A percentile compares a stretch with the other conserved stretches of the same genome.
Evolutionary conservation across 2,888 invertebrate genomes (phyloP).

Genomic region (Meteorus cinctellus): DNA sequence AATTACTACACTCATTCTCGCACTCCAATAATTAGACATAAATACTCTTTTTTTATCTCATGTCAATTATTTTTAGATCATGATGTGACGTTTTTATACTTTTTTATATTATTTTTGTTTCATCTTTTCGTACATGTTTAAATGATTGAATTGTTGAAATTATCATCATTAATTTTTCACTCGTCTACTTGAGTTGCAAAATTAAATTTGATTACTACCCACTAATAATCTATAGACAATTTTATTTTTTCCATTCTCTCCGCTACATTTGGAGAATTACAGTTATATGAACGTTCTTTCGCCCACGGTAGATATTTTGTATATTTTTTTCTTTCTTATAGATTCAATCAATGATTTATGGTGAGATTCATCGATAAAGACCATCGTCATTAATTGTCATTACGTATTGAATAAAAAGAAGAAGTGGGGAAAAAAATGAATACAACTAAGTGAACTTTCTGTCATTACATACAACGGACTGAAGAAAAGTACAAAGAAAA

Average conservation of each 20-base stretch:
- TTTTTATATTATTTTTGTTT: constrained; percentile 46
- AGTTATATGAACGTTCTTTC: constrained; percentile 18
- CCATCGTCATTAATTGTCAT: constrained; percentile 23
- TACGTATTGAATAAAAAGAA: constrained; percentile 3
- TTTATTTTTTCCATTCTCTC: constrained; percentile 21
- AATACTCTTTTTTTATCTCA: background rate
- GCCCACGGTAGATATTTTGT: constrained; percentile 17
- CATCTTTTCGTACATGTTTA: constrained; percentile 46
- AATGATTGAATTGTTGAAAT: background rate
- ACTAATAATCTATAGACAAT: constrained; percentile 4
- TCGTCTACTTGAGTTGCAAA: constrained; percentile 25
- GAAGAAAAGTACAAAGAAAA: background rate
- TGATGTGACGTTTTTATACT: constrained; percentile 10
- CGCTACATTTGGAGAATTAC: constrained; percentile 28
- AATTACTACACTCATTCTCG: constrained; percentile 31
- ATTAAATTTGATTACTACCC: constrained; percentile 35
- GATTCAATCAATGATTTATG: constrained; percentile 19
- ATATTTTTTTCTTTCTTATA: background rate
- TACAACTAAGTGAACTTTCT: background rate
- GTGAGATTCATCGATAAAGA: constrained; percentile 22
- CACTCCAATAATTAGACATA: constrained; percentile 23
- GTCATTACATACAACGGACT: background rate
- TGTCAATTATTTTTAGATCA: background rate
- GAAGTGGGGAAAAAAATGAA: background rate
- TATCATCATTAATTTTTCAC: constrained; percentile 13